A percentile compares a stretch with the other conserved stretches of the same genome.
These are phyloP conservation scores for Zaprionus tsacasi DNA, from an alignment of 1,140 invertebrate genomes.

Conservation along the genomic window DNA sequence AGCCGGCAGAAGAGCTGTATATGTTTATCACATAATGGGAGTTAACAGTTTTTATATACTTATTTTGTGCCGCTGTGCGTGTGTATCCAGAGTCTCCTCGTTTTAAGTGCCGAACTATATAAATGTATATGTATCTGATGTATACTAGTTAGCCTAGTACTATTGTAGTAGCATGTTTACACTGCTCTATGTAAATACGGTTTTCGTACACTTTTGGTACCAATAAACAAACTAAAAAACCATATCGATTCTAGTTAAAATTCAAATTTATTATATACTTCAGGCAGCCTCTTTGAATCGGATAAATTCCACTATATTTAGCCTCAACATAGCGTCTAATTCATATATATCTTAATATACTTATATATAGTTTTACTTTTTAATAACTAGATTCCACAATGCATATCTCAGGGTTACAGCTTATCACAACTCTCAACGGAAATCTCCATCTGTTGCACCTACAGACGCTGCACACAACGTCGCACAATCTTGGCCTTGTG, in stretches of 20 bases:
- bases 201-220: conserved; percentile 53
- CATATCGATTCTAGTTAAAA: conserved; percentile 9
- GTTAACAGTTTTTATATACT: conserved; percentile 49
- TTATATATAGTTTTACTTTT: conserved; percentile 52
- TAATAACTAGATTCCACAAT: conserved; percentile 59
- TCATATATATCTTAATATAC: conserved; percentile 32
- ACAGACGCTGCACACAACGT: conserved; percentile 75
- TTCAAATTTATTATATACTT: conserved; percentile 18
- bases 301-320: conserved; percentile 15
- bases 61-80: conserved; percentile 56
- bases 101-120: conserved; percentile 76
- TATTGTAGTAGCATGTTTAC: conserved; percentile 34
- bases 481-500: conserved; percentile 80
- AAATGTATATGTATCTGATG: conserved; percentile 15
- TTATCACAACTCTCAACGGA: conserved; percentile 63
- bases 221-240: conserved; percentile 22
- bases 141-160: conserved; percentile 16
- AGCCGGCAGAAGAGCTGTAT: background rate
- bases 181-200: conserved; percentile 48
- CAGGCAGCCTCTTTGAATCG: conserved; percentile 1
- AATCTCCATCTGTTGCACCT: conserved; percentile 8
- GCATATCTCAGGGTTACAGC: conserved; percentile 58
- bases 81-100: conserved; percentile 71
- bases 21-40: background rate
- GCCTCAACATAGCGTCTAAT: conserved; percentile 37